Conservation (phyloP, 2,113 vertebrate genomes). For the Cranoglanis bouderius region DNA sequence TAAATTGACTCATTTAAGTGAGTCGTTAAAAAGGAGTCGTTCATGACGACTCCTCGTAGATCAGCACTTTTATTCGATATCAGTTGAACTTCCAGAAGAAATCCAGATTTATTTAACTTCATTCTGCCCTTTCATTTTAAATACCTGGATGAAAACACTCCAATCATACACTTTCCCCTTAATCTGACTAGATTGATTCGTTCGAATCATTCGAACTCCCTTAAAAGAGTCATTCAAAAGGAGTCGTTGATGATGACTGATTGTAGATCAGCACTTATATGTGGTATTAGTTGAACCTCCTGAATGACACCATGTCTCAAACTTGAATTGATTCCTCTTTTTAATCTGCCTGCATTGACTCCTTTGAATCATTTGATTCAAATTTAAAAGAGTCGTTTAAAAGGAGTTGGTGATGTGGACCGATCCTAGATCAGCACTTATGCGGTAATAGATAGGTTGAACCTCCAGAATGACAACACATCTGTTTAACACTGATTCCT, state of each 20-base stretch:
- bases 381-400: background rate
- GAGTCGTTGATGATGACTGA: background rate
- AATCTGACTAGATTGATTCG: background rate
- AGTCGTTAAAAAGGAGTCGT: background rate
- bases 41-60: background rate
- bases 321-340: background rate
- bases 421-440: background rate
- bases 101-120: background rate
- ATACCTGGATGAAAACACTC: background rate
- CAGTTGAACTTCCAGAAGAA: background rate
- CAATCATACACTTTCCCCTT: background rate
- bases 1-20: background rate
- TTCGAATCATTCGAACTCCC: background rate
- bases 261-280: background rate
- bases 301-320: background rate
- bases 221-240: background rate
- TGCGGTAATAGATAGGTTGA: background rate
- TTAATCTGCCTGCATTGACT: background rate
- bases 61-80: background rate
- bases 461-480: background rate
- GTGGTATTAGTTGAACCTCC: background rate
- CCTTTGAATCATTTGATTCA: background rate
- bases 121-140: background rate
- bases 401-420: background rate
- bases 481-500: background rate